A percentile compares a stretch with the other conserved stretches of the same genome.
These are phyloP conservation scores for Theretra japonica DNA, from an alignment of 2,888 invertebrate species.

Conservation along the genomic window DNA sequence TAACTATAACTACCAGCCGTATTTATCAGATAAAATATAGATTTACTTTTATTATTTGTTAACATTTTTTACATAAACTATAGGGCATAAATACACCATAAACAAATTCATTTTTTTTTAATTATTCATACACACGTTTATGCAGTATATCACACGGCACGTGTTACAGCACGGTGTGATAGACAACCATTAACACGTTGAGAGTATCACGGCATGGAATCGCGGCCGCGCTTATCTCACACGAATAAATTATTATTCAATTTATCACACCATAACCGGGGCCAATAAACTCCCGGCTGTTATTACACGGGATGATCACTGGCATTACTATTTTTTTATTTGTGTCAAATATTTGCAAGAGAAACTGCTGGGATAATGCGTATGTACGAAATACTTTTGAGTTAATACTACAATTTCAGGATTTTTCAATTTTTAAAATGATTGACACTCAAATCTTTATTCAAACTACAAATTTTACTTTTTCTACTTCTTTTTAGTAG, in stretches of 20 bases:
- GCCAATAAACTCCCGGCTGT: conserved; percentile 79
- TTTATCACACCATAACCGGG: conserved; percentile 72
- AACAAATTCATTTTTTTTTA: background rate
- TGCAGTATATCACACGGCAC: background rate
- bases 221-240: conserved; percentile 65
- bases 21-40: too few species aligned
- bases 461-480: too few species aligned
- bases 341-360: background rate
- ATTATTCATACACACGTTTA: background rate
- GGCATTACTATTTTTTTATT: conserved; percentile 65
- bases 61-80: too few species aligned
- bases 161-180: conserved; percentile 48
- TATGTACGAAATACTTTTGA: too few species aligned
- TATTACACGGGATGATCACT: conserved; percentile 71
- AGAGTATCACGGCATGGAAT: conserved; percentile 67
- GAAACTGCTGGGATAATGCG: background rate
- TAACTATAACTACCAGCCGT: too few species aligned
- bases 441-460: too few species aligned
- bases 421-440: too few species aligned
- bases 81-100: background rate
- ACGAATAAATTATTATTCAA: conserved; percentile 82
- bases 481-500: too few species aligned
- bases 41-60: too few species aligned
- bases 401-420: too few species aligned
- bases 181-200: conserved; percentile 55